Conservation (phyloP, 2,888 invertebrate species). For the Spilarctia lutea region DNA sequence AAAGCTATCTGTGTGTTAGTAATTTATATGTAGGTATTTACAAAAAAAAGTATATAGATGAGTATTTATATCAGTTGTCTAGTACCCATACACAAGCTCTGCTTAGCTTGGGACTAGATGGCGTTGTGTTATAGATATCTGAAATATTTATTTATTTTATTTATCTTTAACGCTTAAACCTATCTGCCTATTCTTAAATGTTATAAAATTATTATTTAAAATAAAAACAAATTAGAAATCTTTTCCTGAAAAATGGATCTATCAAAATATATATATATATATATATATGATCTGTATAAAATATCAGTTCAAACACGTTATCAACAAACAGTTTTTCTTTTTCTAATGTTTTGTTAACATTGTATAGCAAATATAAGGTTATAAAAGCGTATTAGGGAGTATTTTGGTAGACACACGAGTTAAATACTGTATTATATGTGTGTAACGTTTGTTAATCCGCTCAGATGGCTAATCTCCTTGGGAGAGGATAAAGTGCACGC, state of each 20-base stretch:
- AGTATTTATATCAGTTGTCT: too few relatives aligned
- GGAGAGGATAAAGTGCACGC: constrained; percentile 50
- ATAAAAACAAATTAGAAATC: background rate
- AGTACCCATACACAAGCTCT: too few relatives aligned
- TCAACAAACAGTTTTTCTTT: background rate
- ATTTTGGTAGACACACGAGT: constrained; percentile 34
- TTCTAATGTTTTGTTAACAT: background rate
- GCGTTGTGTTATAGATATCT: too few relatives aligned
- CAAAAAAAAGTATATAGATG: too few relatives aligned
- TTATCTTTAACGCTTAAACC: background rate
- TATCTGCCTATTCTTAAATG: background rate
- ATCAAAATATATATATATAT: background rate
- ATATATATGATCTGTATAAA: too few relatives aligned
- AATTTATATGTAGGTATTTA: too few relatives aligned
- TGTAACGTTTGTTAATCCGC: constrained; percentile 52
- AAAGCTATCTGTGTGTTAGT: background rate
- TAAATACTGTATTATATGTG: constrained; percentile 45
- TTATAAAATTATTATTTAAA: background rate
- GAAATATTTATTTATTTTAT: too few relatives aligned
- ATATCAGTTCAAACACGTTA: background rate
- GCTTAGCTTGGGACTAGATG: too few relatives aligned
- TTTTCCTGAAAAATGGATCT: background rate
- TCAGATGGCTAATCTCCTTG: constrained; percentile 54
- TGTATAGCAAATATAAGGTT: constrained; percentile 4
- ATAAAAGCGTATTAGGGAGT: constrained; percentile 20